These are phyloP conservation scores for Goniozus legneri DNA, from an alignment of 1,140 invertebrate genomes.

Conservation along the genomic window DNA sequence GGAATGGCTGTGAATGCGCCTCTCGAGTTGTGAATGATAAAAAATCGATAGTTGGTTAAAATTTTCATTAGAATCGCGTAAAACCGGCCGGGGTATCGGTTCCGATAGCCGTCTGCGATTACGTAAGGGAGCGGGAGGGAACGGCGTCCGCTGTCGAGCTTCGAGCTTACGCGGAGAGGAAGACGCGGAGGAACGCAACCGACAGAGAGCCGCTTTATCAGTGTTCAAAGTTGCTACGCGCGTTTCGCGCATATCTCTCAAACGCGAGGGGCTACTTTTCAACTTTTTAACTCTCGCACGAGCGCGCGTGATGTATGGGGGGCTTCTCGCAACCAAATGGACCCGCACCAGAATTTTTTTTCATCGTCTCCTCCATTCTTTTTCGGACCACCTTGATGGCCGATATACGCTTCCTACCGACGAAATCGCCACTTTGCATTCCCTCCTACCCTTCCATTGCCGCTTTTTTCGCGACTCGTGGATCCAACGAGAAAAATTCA, in stretches of 20 bases:
- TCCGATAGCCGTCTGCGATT: neutral
- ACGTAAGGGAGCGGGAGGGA: neutral
- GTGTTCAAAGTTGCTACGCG: constrained; percentile 19
- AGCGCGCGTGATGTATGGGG: constrained; percentile 22
- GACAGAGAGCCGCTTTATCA: constrained; percentile 36
- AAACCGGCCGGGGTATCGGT: neutral
- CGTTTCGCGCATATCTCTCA: constrained; percentile 32
- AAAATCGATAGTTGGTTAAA: no score
- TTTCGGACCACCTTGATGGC: constrained; percentile 22
- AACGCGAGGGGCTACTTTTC: constrained; percentile 31
- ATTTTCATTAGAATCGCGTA: no score
- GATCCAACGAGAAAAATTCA: no score
- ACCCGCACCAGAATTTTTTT: constrained; percentile 27
- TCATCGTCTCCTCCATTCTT: constrained; percentile 14
- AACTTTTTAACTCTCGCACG: constrained; percentile 31
- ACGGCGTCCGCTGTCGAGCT: no score
- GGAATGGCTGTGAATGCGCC: no score
- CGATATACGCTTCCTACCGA: constrained; percentile 18
- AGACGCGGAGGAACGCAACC: no score
- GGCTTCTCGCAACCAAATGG: constrained; percentile 17
- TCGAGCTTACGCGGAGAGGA: no score
- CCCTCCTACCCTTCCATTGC: no score
- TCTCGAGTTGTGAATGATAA: no score
- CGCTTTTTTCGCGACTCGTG: no score
- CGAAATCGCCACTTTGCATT: constrained; percentile 18